These are phyloP conservation scores for Poeciliopsis paucimaculata DNA, from an alignment of 2,797 vertebrate species.

Conservation along the genomic window DNA sequence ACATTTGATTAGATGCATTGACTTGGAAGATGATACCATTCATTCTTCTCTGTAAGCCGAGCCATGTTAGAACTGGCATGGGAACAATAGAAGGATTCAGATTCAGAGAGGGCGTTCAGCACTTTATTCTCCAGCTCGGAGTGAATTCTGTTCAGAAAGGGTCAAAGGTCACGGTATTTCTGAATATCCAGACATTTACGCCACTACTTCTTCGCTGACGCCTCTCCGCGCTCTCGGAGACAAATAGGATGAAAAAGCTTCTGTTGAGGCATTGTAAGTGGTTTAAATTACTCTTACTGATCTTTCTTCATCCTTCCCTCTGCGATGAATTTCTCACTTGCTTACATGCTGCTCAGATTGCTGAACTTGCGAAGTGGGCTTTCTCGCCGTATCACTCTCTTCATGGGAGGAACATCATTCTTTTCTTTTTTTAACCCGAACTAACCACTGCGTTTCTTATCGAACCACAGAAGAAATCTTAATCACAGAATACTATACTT, in stretches of 20 bases:
- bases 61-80: not conserved
- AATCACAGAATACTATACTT: not conserved
- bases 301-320: not conserved
- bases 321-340: not conserved
- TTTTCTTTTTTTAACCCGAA: not conserved
- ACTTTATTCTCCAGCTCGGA: not conserved
- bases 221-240: not conserved
- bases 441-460: not conserved
- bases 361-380: not conserved
- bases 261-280: not conserved
- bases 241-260: not conserved
- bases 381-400: not conserved
- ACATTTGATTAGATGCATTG: not conserved
- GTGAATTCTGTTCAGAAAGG: not conserved
- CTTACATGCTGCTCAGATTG: not conserved
- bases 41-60: not conserved
- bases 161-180: not conserved
- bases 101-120: not conserved
- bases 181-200: not conserved
- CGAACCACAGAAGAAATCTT: not conserved
- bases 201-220: not conserved
- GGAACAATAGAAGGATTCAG: not conserved
- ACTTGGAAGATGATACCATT: not conserved
- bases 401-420: not conserved
- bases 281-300: not conserved